phyloP scores from a whole-genome alignment of 2,113 vertebrate species.

The Leucosticte australis region DNA sequence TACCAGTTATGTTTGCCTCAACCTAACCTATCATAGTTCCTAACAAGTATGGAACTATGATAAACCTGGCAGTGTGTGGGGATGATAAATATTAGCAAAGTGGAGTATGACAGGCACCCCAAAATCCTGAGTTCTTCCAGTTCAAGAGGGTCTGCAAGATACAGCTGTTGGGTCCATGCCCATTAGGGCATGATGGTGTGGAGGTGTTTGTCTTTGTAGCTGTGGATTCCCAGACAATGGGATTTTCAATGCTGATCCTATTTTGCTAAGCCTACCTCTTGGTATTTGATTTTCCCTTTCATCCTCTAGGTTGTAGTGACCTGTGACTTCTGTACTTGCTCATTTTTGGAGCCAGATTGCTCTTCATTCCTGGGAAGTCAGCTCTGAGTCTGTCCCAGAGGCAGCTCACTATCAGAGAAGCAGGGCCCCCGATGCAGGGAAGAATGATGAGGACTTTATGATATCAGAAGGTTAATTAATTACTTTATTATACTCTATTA shows the following conservation, averaged over 20 bases:
- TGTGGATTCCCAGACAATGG: background rate
- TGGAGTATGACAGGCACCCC: background rate
- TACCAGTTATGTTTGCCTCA: background rate
- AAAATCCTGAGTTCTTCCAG: background rate
- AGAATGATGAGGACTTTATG: too few species aligned
- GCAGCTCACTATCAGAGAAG: background rate
- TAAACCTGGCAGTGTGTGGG: background rate
- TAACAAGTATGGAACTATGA: background rate
- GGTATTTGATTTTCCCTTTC: background rate
- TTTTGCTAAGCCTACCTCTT: background rate
- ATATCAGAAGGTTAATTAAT: too few species aligned
- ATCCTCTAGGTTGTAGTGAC: background rate
- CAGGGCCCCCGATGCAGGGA: too few species aligned
- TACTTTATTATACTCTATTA: too few species aligned
- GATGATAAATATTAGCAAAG: background rate
- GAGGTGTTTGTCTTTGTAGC: background rate
- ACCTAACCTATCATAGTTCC: too few species aligned
- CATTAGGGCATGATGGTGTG: background rate
- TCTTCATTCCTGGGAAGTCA: background rate
- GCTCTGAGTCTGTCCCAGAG: background rate
- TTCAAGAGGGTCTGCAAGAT: background rate
- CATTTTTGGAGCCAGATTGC: background rate
- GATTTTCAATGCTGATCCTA: background rate
- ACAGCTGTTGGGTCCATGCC: background rate
- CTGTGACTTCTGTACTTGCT: background rate